A percentile compares a stretch with the other conserved stretches of the same genome.
These are phyloP conservation scores for Melipona beecheii DNA, from an alignment of 2,888 invertebrate genomes.

Conservation along the genomic window DNA sequence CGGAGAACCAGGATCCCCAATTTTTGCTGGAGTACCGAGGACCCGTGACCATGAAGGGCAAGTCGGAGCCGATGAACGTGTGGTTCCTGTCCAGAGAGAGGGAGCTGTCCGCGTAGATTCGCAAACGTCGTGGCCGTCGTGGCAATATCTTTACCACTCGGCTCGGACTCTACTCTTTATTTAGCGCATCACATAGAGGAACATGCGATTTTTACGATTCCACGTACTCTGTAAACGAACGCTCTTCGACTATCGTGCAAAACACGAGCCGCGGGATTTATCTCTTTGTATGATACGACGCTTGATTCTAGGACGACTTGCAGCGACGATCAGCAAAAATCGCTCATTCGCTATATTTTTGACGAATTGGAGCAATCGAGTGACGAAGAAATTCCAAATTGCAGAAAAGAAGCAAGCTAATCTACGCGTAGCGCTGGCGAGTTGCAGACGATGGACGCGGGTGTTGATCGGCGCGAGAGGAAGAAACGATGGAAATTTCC, in stretches of 20 bases:
- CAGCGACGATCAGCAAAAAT: neutral
- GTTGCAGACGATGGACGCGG: neutral
- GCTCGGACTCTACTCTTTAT: slow-evolving; percentile 8
- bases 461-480: neutral
- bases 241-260: neutral
- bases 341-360: neutral
- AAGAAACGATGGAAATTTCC: neutral
- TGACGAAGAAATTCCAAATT: neutral
- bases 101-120: slow-evolving; percentile 76
- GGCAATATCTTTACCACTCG: slow-evolving; percentile 70
- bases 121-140: slow-evolving; percentile 42
- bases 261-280: neutral
- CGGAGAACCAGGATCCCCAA: slow-evolving; percentile 93
- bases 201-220: slow-evolving; percentile 33
- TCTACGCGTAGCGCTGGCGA: neutral
- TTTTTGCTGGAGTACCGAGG: slow-evolving; percentile 94
- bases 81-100: slow-evolving; percentile 90
- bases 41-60: slow-evolving; percentile 96
- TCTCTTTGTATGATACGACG: neutral
- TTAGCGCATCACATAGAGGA: slow-evolving; percentile 12
- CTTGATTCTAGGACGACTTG: slow-evolving; percentile 15
- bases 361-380: neutral
- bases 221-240: neutral
- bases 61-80: slow-evolving; percentile 96
- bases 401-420: neutral